Evolutionary conservation across 2,888 invertebrate genomes (phyloP).

Genomic region (Lithophane leautieri): DNA sequence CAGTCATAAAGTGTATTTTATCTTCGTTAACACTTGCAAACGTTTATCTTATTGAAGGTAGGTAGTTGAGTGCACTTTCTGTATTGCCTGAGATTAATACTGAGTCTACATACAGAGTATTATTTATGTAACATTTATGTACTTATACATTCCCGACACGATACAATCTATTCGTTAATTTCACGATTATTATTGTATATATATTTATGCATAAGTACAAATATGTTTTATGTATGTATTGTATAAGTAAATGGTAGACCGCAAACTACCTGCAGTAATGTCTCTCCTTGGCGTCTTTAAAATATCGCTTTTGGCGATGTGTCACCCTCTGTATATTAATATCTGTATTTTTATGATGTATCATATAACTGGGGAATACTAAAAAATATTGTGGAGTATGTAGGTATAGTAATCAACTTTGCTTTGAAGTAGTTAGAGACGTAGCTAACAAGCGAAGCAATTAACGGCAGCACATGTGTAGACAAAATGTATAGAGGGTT

Average conservation of each 20-base stretch:
- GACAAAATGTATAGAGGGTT: slow-evolving; percentile 18
- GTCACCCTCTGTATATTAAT: too few species aligned
- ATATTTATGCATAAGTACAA: too few species aligned
- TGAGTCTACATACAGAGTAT: not conserved
- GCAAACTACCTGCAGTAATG: too few species aligned
- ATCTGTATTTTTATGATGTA: not conserved
- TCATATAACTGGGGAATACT: not conserved
- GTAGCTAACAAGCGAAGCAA: slow-evolving; percentile 34
- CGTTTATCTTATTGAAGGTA: slow-evolving; percentile 66
- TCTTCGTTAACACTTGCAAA: slow-evolving; percentile 56
- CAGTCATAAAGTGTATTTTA: slow-evolving; percentile 42
- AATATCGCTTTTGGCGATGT: too few species aligned
- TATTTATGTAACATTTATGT: not conserved
- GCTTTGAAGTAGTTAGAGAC: slow-evolving; percentile 2
- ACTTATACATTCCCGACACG: too few species aligned
- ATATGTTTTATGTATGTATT: too few species aligned
- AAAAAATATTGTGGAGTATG: not conserved
- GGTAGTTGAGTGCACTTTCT: slow-evolving; percentile 63
- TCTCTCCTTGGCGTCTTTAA: too few species aligned
- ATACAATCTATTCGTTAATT: too few species aligned
- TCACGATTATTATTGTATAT: too few species aligned
- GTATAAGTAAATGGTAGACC: too few species aligned
- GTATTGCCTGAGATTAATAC: slow-evolving; percentile 26
- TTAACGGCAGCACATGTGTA: slow-evolving; percentile 34
- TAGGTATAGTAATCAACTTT: not conserved